Base-by-base conservation (phyloP, 2,797 vertebrate genomes). In the Bothrops alternatus region DNA sequence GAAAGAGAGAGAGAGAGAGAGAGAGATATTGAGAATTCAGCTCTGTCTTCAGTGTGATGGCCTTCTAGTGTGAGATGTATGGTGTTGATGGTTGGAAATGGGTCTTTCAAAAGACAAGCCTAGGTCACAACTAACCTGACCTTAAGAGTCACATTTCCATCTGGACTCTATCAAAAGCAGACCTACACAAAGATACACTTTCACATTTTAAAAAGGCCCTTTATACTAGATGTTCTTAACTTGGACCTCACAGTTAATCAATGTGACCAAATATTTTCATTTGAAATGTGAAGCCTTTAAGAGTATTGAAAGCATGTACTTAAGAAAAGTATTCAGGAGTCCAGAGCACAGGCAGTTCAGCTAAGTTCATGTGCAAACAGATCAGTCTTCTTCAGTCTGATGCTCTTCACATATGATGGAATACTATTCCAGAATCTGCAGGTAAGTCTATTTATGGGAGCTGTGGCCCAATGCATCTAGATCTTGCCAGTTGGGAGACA, bases 141-240 rank as follows among this genome's bases (percentile, higher is more conserved):
- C 91, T 86, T 94, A 86, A 93, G 69, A 96, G 91, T 96, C 95
- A 65, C 42, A 88, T 96, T 97, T 96, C 95, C 88, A 94, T 94
- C 93, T 95, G 5, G 0, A 58, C 93, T 88, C 93, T 95, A 93
- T 95, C 93, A 96, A 95, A 93, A 95, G 93, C 87, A 96, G 87
- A 93, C 93, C 90, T 94, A 93, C 87, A 60, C 25, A 96, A 96
- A 87, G 90, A 91, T 93, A 95, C 65, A 55, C 86, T 96, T 89
- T 93, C 93, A 89, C 90, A 89, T 95, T 90, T 96, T 95, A 89
- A 93, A 95, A 93, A 93, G 91, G 93, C 92, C 69, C 88, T 89
- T 92, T 95, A 88, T 94, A 78, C 86, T 94, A 93, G 87, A 91
- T 95, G 89, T 91, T 95, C 89, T 93, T 91, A 91, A 87, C 85